These are phyloP conservation scores for Melipona quadrifasciata DNA, from an alignment of 1,140 invertebrate genomes.

Conservation along the genomic window DNA sequence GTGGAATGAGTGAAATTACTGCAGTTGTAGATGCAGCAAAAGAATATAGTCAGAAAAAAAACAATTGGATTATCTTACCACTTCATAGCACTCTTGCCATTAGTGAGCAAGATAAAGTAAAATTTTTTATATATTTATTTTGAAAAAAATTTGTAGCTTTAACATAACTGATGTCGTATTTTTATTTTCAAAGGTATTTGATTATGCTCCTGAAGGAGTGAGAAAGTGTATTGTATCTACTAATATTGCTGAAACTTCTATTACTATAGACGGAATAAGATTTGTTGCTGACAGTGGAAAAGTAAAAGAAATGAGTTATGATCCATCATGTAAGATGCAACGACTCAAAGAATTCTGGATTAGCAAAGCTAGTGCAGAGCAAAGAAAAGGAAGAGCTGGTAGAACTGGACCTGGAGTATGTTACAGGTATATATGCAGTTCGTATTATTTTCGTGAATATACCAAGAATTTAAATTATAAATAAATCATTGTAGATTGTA, in stretches of 20 bases:
- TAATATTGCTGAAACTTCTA: constrained; percentile 99
- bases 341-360: constrained; percentile 97
- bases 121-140: constrained; percentile 30
- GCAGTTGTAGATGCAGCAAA: constrained; percentile 93
- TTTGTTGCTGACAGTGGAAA: constrained; percentile 99
- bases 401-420: constrained; percentile 85
- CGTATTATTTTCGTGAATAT: not conserved
- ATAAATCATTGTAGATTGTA: constrained; percentile 88
- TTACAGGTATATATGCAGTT: constrained; percentile 78
- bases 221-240: constrained; percentile 99
- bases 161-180: constrained; percentile 21
- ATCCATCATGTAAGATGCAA: constrained; percentile 94
- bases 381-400: constrained; percentile 97
- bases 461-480: constrained; percentile 52
- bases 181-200: constrained; percentile 89
- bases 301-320: constrained; percentile 98
- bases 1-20: constrained; percentile 97
- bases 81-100: constrained; percentile 96
- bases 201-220: constrained; percentile 96
- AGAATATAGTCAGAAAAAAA: constrained; percentile 90
- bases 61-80: constrained; percentile 96
- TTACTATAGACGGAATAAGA: constrained; percentile 98
- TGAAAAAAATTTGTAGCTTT: not conserved
- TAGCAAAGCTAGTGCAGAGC: constrained; percentile 97
- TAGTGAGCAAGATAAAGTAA: constrained; percentile 96